Conservation (phyloP, 2,888 invertebrate species). For the Encarsia formosa region DNA sequence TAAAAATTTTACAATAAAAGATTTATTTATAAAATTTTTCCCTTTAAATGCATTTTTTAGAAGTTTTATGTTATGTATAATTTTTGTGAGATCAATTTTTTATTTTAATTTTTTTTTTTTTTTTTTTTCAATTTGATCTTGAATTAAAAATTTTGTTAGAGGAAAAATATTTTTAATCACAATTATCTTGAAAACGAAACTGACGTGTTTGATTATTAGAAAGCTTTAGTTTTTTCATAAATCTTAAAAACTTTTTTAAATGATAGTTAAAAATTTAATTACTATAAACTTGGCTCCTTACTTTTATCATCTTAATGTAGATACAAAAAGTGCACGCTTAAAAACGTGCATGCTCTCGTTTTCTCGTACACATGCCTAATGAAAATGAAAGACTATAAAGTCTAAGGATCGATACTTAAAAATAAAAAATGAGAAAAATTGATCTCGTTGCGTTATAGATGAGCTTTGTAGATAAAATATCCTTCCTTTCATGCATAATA, state of each 20-base stretch:
- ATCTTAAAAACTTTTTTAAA: constrained; percentile 5
- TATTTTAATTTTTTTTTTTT: no score
- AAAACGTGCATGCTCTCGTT: constrained; percentile 3
- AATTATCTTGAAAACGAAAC: constrained; percentile 24
- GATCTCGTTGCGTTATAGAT: constrained; percentile 15
- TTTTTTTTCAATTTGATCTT: no score
- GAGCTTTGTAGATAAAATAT: constrained; percentile 10
- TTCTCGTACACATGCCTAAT: constrained; percentile 4
- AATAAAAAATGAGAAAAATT: constrained; percentile 2
- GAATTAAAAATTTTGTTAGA: no score
- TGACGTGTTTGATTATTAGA: constrained; percentile 11
- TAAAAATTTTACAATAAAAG: no score
- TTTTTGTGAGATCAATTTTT: no score
- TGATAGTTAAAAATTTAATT: constrained; percentile 4
- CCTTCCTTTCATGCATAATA: constrained; percentile 11
- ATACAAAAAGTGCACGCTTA: constrained; percentile 7
- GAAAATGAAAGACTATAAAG: neutral
- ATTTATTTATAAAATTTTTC: constrained; percentile 4
- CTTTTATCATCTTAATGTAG: constrained; percentile 18
- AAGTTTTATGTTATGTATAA: neutral
- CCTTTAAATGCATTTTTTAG: neutral
- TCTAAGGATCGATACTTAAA: constrained; percentile 14
- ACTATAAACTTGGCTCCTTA: constrained; percentile 9
- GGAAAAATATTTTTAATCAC: no score
- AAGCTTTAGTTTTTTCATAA: constrained; percentile 10